Conservation (phyloP, 2,797 vertebrate species). For the Takifugu rubripes region DNA sequence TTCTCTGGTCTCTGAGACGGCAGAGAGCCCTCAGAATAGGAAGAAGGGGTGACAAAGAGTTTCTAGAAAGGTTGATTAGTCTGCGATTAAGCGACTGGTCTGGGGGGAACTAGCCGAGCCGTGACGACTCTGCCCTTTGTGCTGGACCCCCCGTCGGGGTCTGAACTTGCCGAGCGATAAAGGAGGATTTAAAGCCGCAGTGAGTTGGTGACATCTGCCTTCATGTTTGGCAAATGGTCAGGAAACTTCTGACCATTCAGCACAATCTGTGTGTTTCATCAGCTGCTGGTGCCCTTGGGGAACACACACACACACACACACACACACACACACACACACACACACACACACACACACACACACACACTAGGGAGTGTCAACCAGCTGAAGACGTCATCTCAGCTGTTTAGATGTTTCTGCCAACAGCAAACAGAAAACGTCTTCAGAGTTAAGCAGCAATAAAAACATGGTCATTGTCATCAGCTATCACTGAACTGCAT, state of each 20-base stretch:
- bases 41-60: slow-evolving; percentile 7
- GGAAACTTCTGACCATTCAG: slow-evolving; percentile 48
- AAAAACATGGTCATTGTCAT: no score
- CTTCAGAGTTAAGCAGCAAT: background rate
- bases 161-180: background rate
- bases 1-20: no score
- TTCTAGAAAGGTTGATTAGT: slow-evolving; percentile 46
- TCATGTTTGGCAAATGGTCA: slow-evolving; percentile 45
- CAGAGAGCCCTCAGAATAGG: slow-evolving; percentile 19
- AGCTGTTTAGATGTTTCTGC: slow-evolving; percentile 55
- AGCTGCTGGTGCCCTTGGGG: slow-evolving; percentile 54
- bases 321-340: slow-evolving; percentile 13
- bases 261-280: slow-evolving; percentile 57
- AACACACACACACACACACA: slow-evolving; percentile 11
- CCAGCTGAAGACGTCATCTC: slow-evolving; percentile 64
- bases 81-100: slow-evolving; percentile 61
- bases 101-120: slow-evolving; percentile 37
- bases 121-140: slow-evolving; percentile 28
- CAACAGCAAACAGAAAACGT: slow-evolving; percentile 13
- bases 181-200: background rate
- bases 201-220: no score
- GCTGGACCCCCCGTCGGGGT: background rate
- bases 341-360: slow-evolving; percentile 14
- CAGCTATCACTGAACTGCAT: no score
- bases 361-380: slow-evolving; percentile 35